A percentile compares a stretch with the other conserved stretches of the same genome.
Conservation (phyloP, 37 sponge, comb jelly and placozoan species). For the Amphimedon queenslandica region DNA sequence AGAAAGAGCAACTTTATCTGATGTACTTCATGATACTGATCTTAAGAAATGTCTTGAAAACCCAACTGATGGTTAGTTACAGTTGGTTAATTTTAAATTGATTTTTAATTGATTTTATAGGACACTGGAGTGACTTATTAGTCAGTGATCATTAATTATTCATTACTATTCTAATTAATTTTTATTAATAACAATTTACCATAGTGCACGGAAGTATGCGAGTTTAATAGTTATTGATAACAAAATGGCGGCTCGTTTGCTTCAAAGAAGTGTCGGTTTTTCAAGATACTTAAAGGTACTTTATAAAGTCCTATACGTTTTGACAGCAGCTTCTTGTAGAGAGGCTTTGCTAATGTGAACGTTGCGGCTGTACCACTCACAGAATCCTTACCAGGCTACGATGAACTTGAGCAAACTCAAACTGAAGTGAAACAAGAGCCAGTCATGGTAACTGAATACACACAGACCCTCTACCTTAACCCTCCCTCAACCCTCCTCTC, state of each 20-base stretch:
- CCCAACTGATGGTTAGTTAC: conserved; percentile 45
- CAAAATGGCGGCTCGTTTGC: too few relatives aligned
- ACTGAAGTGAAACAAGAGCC: conserved; percentile 43
- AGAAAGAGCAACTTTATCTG: conserved; percentile 60
- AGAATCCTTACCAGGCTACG: conserved; percentile 14
- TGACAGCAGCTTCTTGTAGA: not conserved
- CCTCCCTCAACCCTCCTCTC: not conserved
- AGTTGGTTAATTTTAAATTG: not conserved
- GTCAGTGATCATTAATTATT: too few relatives aligned
- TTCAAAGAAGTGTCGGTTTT: too few relatives aligned
- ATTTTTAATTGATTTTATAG: not conserved
- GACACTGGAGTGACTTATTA: conserved; percentile 3
- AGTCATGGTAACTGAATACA: not conserved
- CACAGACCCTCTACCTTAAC: not conserved
- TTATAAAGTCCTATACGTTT: not conserved
- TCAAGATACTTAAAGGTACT: too few relatives aligned
- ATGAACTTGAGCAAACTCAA: too few relatives aligned
- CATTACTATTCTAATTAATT: too few relatives aligned
- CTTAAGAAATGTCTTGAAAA: conserved; percentile 54
- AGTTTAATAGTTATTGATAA: too few relatives aligned
- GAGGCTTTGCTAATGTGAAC: not conserved
- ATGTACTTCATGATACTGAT: conserved; percentile 64
- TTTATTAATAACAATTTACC: too few relatives aligned
- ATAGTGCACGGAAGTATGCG: too few relatives aligned
- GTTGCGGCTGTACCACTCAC: conserved; percentile 49